Conservation (phyloP, 1,140 invertebrate genomes). For the Conus betulinus region DNA sequence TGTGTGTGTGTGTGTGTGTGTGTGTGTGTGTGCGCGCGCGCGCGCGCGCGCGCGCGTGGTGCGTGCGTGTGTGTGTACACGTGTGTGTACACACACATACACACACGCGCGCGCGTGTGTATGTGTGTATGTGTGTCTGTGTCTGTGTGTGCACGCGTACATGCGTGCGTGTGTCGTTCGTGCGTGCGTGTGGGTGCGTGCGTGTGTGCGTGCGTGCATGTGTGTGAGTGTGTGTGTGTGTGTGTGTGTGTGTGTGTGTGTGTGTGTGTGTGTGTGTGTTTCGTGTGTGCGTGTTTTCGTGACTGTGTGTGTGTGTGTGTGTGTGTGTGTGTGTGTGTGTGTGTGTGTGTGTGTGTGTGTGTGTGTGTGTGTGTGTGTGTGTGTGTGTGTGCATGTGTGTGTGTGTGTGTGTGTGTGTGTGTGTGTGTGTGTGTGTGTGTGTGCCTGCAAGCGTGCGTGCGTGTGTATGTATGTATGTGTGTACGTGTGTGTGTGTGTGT, state of each 20-base stretch:
- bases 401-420: background rate
- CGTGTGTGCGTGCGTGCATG: too few species aligned
- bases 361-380: constrained; percentile 18
- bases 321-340: background rate
- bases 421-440: constrained; percentile 10
- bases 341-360: constrained; percentile 18
- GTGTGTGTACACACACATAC: background rate
- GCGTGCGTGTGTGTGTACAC: background rate
- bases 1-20: constrained; percentile 18
- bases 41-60: too few species aligned
- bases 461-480: background rate
- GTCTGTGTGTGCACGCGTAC: background rate
- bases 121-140: background rate
- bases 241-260: background rate
- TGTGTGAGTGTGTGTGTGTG: background rate
- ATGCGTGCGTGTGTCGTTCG: background rate
- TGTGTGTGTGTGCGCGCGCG: constrained; percentile 18
- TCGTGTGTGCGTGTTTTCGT: constrained; percentile 8
- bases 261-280: constrained; percentile 18
- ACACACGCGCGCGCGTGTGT: background rate
- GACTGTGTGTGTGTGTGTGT: background rate
- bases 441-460: background rate
- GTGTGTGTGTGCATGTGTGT: background rate
- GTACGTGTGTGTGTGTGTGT: too few species aligned
- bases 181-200: too few species aligned